Evolutionary conservation across 2,113 vertebrate species (phyloP).

Genomic region (Mobula birostris): DNA sequence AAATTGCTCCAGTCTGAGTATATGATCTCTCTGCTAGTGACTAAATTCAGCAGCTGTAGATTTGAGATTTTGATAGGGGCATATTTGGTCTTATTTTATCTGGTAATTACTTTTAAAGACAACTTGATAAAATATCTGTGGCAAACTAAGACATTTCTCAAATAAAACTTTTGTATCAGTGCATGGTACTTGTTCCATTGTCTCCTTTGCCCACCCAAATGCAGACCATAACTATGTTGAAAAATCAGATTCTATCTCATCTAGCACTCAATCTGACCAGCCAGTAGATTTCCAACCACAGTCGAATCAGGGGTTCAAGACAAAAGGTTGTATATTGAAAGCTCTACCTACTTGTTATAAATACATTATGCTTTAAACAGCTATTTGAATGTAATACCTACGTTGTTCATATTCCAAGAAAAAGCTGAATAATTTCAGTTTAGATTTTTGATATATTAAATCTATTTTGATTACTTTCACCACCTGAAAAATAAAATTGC

Average conservation of each 20-base stretch:
- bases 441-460: neutral
- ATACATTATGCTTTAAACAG: neutral
- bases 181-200: neutral
- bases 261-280: neutral
- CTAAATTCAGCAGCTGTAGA: neutral
- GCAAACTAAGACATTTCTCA: neutral
- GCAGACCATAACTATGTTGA: neutral
- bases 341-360: neutral
- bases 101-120: neutral
- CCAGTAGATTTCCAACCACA: neutral
- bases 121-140: neutral
- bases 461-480: neutral
- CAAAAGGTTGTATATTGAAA: neutral
- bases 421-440: neutral
- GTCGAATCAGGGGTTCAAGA: neutral
- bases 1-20: neutral
- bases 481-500: neutral
- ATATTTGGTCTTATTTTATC: too few relatives aligned
- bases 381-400: neutral
- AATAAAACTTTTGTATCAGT: neutral
- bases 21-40: neutral
- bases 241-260: neutral
- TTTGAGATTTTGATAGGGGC: neutral
- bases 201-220: neutral
- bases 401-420: neutral